A percentile compares a stretch with the other conserved stretches of the same genome.
Conservation (phyloP, 1,140 invertebrate genomes). For the Listronotus bonariensis region DNA sequence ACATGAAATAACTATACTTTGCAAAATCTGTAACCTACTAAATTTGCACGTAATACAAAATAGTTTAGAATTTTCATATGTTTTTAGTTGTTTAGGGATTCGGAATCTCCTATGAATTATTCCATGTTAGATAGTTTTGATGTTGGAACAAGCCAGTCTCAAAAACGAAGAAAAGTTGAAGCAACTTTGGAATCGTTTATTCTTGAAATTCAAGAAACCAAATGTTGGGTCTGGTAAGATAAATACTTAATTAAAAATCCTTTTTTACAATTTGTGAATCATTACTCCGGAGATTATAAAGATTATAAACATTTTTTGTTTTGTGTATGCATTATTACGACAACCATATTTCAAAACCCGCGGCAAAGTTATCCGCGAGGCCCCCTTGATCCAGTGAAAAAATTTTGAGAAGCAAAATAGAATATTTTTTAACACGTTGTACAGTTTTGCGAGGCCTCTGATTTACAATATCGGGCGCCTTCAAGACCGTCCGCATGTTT, state of each 20-base stretch:
- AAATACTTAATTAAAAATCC: not conserved
- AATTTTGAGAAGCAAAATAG: too few species aligned
- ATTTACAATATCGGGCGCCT: too few species aligned
- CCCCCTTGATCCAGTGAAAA: too few species aligned
- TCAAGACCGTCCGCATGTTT: too few species aligned
- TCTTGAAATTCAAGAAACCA: slow-evolving; percentile 39
- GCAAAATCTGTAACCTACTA: not conserved
- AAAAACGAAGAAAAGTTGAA: slow-evolving; percentile 40
- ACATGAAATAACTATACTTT: not conserved
- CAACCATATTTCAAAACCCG: too few species aligned
- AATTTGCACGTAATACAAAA: not conserved
- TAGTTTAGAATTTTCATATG: too few species aligned
- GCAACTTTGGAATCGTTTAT: slow-evolving; percentile 36
- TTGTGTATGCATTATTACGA: too few species aligned
- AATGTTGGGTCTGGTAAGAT: slow-evolving; percentile 46
- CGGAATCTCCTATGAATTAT: not conserved
- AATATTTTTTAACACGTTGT: too few species aligned
- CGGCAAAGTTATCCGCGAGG: too few species aligned
- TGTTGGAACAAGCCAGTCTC: slow-evolving; percentile 4
- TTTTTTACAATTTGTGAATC: not conserved
- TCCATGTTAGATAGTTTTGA: slow-evolving; percentile 15
- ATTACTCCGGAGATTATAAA: not conserved
- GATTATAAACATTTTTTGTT: too few species aligned
- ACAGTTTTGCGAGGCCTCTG: too few species aligned
- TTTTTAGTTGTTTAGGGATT: slow-evolving; percentile 36